These are phyloP conservation scores for Stenichneumon culpator DNA, from an alignment of 2,888 invertebrate species.

Conservation along the genomic window DNA sequence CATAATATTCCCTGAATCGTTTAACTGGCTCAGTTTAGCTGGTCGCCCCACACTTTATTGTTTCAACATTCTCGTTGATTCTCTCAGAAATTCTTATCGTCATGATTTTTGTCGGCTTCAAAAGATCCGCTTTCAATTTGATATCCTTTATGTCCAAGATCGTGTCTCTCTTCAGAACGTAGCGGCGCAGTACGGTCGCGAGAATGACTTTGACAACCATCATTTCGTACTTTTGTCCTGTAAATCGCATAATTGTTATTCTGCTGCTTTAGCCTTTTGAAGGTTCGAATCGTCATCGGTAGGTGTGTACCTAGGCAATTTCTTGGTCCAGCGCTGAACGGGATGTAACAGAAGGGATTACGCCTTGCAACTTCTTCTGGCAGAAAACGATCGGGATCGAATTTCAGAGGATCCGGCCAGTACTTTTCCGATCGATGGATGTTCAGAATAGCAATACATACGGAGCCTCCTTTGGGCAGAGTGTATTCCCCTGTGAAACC, in stretches of 20 bases:
- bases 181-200: conserved; percentile 81
- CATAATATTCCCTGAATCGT: no score
- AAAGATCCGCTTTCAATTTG: conserved; percentile 71
- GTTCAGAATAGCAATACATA: conserved; percentile 69
- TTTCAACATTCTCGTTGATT: background rate
- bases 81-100: conserved; percentile 70
- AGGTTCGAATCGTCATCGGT: background rate
- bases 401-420: conserved; percentile 75
- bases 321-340: conserved; percentile 76
- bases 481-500: conserved; percentile 66
- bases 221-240: conserved; percentile 85
- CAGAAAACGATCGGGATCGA: conserved; percentile 78
- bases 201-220: conserved; percentile 84
- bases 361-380: conserved; percentile 74
- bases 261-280: background rate
- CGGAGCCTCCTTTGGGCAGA: conserved; percentile 72
- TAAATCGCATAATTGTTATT: conserved; percentile 50
- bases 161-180: conserved; percentile 74
- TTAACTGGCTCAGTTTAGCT: no score
- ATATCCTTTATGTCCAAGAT: conserved; percentile 66
- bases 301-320: conserved; percentile 73
- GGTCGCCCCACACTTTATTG: background rate
- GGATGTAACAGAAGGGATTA: conserved; percentile 73
- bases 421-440: conserved; percentile 71
- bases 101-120: conserved; percentile 70